Percentiles rank a stretch among this genome's conserved stretches.
Conservation (phyloP, 2,797 vertebrate genomes). For the Gymnoscopelus braueri region DNA sequence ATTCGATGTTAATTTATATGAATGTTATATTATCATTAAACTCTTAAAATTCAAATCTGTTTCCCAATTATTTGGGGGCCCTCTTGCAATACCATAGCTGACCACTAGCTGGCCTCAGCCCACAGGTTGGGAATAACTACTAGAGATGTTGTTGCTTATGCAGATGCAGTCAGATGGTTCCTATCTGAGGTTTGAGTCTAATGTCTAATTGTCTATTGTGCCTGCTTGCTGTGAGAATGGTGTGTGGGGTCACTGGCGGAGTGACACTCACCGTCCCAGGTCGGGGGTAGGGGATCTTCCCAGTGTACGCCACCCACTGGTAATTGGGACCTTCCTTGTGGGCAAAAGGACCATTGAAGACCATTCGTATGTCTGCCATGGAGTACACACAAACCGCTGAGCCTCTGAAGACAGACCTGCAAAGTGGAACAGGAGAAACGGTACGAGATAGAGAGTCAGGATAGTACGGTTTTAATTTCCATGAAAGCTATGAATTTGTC, state of each 20-base stretch:
- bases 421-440: neutral
- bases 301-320: slow-evolving; percentile 97
- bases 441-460: neutral
- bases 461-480: neutral
- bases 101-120: too few species aligned
- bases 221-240: slow-evolving; percentile 28
- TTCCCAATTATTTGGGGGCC: too few species aligned
- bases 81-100: too few species aligned
- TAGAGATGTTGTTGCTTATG: slow-evolving; percentile 11
- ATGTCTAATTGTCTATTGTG: slow-evolving; percentile 33
- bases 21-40: neutral
- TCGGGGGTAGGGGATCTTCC: slow-evolving; percentile 98
- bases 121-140: neutral
- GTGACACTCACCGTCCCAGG: slow-evolving; percentile 91
- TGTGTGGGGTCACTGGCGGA: slow-evolving; percentile 11
- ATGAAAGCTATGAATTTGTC: too few species aligned
- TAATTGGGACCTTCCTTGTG: slow-evolving; percentile 99
- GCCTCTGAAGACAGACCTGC: slow-evolving; percentile 95
- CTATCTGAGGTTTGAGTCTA: slow-evolving; percentile 39
- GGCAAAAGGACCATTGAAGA: slow-evolving; percentile 98
- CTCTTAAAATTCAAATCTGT: neutral
- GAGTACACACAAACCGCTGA: slow-evolving; percentile 98
- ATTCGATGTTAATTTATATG: too few species aligned
- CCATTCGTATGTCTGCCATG: slow-evolving; percentile 98
- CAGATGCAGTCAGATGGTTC: slow-evolving; percentile 39